Conservation (phyloP, 2,888 invertebrate genomes). For the Melipona beecheii region DNA sequence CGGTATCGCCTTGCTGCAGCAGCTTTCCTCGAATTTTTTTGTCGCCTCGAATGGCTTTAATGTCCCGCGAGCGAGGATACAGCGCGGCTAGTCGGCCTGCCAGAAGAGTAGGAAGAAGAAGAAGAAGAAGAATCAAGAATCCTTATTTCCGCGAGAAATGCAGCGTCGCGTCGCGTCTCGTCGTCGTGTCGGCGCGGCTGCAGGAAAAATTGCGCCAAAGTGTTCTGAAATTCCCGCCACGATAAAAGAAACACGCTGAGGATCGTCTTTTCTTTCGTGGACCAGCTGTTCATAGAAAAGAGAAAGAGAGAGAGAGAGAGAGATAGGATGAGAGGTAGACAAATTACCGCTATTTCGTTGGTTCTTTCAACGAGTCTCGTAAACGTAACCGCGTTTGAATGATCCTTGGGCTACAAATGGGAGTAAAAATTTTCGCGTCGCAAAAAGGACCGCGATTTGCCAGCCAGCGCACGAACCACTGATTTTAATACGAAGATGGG, state of each 20-base stretch:
- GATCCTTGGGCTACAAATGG: constrained; percentile 3
- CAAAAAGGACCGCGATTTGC: constrained; percentile 8
- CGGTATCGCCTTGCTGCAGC: background rate
- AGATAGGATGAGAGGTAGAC: background rate
- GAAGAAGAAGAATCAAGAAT: constrained; percentile 24
- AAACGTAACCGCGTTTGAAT: constrained; percentile 31
- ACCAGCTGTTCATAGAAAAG: background rate
- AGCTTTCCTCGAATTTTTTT: background rate
- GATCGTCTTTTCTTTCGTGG: constrained; percentile 22
- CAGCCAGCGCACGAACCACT: background rate
- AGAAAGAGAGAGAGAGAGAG: background rate
- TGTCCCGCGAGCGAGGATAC: background rate
- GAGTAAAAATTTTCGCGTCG: constrained; percentile 6
- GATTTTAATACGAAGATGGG: constrained; percentile 5
- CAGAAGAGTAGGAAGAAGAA: background rate
- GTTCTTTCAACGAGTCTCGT: background rate
- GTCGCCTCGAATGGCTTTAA: constrained; percentile 3
- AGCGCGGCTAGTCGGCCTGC: background rate
- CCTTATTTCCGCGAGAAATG: constrained; percentile 22
- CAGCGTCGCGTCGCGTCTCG: background rate
- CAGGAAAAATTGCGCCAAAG: constrained; percentile 36
- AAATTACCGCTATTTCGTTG: constrained; percentile 39
- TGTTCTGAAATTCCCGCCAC: constrained; percentile 34
- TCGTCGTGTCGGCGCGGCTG: background rate
- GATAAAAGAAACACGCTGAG: constrained; percentile 42